phyloP scores from a whole-genome alignment of 2,113 vertebrate species.

The Raja brachyura region DNA sequence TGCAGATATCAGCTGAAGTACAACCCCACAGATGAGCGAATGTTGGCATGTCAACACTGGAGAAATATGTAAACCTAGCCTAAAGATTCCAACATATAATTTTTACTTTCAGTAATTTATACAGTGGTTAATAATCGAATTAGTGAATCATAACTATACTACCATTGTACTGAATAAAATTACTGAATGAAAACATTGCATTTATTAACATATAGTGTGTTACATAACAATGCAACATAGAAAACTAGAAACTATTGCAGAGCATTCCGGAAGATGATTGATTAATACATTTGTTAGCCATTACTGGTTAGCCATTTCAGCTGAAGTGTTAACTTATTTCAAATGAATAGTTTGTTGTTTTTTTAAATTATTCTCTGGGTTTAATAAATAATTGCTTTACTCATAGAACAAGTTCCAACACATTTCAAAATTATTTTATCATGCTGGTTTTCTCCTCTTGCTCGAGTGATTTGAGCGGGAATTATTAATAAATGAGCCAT shows the following conservation, averaged over 20 bases:
- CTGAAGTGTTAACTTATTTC: background rate
- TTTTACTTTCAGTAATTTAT: constrained; percentile 1
- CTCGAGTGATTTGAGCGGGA: background rate
- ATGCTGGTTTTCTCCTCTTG: background rate
- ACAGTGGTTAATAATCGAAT: background rate
- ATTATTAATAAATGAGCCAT: background rate
- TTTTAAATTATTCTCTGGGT: background rate
- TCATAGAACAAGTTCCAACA: background rate
- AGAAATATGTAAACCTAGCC: background rate
- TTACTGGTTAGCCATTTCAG: background rate
- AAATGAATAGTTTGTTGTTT: background rate
- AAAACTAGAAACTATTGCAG: background rate
- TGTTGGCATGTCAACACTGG: background rate
- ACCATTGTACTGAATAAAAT: background rate
- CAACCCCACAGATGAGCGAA: background rate
- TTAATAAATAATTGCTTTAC: background rate
- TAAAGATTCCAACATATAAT: background rate
- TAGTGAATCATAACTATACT: background rate
- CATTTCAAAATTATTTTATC: background rate
- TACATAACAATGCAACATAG: background rate
- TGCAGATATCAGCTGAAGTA: background rate
- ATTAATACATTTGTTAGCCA: background rate
- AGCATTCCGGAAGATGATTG: background rate
- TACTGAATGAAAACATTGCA: background rate
- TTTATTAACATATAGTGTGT: background rate